A percentile compares a stretch with the other conserved stretches of the same genome.
Conservation (phyloP, 2,797 vertebrate species). For the Galaxias olidus region DNA sequence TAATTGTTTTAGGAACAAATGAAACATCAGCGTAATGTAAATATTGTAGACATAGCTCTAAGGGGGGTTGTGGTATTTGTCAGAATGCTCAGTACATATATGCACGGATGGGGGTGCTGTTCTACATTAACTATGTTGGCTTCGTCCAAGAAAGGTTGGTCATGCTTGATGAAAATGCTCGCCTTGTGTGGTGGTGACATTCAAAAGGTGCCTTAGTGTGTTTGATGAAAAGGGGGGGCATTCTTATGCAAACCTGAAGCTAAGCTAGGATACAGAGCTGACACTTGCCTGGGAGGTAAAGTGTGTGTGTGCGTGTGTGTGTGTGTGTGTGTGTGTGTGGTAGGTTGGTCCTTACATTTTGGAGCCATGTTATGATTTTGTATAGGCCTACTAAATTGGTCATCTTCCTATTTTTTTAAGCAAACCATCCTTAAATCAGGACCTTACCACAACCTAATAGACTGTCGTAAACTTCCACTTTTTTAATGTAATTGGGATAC, state of each 20-base stretch:
- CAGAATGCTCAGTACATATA: neutral
- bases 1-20: no score
- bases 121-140: slow-evolving; percentile 20
- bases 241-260: no score
- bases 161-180: slow-evolving; percentile 33
- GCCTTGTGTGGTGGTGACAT: slow-evolving; percentile 30
- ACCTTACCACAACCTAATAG: no score
- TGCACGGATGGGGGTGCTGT: slow-evolving; percentile 21
- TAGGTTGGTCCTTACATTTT: no score
- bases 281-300: no score
- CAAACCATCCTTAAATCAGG: no score
- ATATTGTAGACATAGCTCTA: neutral
- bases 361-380: no score
- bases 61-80: neutral
- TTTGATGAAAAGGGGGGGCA: neutral
- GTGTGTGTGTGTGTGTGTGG: no score
- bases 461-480: neutral
- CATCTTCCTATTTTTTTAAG: no score
- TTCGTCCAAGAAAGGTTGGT: slow-evolving; percentile 12
- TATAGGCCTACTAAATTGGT: no score
- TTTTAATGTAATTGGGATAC: slow-evolving; percentile 23
- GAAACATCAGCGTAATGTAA: neutral
- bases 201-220: slow-evolving; percentile 53
- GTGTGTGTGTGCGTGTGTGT: no score
- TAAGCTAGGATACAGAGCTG: neutral